Percentiles rank a stretch among this genome's conserved stretches.
phyloP scores from a whole-genome alignment of 2,797 vertebrate species.

The Fundulus diaphanus region DNA sequence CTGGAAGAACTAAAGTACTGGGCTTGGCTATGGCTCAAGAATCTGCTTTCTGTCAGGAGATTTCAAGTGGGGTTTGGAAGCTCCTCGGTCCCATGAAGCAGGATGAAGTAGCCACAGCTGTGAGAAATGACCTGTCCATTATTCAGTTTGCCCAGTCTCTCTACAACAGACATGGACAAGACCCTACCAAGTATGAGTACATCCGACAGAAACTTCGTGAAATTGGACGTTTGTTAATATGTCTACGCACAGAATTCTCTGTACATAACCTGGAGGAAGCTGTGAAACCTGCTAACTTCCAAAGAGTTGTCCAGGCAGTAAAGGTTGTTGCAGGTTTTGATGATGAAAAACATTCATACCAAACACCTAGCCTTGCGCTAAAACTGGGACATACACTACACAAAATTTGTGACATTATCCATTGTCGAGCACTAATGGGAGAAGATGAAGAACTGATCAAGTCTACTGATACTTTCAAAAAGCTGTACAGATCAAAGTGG shows the following conservation, averaged over 20 bases:
- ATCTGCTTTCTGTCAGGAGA: background rate
- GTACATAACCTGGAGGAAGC: constrained; percentile 40
- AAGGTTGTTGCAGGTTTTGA: constrained; percentile 42
- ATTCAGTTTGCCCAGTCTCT: constrained; percentile 48
- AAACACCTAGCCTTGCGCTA: constrained; percentile 41
- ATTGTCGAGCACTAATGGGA: constrained; percentile 43
- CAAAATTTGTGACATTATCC: constrained; percentile 47
- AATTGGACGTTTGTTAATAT: constrained; percentile 33
- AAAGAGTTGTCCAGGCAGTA: constrained; percentile 38
- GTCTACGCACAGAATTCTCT: constrained; percentile 27
- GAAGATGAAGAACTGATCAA: constrained; percentile 43
- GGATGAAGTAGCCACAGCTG: constrained; percentile 43
- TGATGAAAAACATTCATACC: constrained; percentile 27
- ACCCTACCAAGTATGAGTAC: constrained; percentile 44
- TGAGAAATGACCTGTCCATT: constrained; percentile 41
- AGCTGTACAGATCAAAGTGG: constrained; percentile 42
- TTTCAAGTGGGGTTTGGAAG: constrained; percentile 46
- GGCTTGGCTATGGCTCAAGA: constrained; percentile 4
- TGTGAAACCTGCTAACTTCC: constrained; percentile 44
- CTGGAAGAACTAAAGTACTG: constrained; percentile 29
- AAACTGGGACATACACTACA: constrained; percentile 48
- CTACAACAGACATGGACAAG: constrained; percentile 45
- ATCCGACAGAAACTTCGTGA: constrained; percentile 41
- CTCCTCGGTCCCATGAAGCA: constrained; percentile 48
- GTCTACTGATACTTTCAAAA: constrained; percentile 45